Base-by-base conservation (phyloP, 2,888 invertebrate species). In the Nomada lathburiana region DNA sequence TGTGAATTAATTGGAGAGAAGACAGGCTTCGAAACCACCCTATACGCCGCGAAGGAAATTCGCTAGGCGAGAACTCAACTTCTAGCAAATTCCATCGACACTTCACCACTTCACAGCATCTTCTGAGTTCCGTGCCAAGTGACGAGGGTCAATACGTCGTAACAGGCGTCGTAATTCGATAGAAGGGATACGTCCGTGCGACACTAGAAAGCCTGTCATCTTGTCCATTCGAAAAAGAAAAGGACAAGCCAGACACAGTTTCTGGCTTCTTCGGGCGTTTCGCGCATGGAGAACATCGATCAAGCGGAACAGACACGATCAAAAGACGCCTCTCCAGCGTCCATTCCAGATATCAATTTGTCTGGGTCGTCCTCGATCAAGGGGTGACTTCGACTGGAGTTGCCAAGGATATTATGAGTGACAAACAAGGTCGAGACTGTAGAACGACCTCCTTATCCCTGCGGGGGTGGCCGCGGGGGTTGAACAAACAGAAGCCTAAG, bases 381-480 rank as follows among this genome's bases (percentile, higher is more conserved):
- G 44, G 57, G 47, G 75, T 68, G 72, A 57, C 10, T 23, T 20
- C 42, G 16, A 5, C 23, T 18, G 23, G 50, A 78, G 60, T 72
- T 87, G 55, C 57, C 74, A 9, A 42, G 64, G 76, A 79, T 80
- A 87, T 87, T 87, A 85, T 85, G 72, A 84, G 52, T 73, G 86
- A 70, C 83, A 80, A 87, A 87, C 78, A 87, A 70, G 78, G 55
- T 63, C 71, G 57, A 44, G 16, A 64, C 16, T 57, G 80, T 29
- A 69, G 63, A 68, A 57, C 42, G 60, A 52, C 47, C 57, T 68
- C 64, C 67, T 70, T 70, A 68, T 64, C 36, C 60, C 42, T 26
- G 70, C 57, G 68, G 42, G 69, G 63, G 47, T 52, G 65, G 63
- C 63, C 64, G 50, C 47, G 74, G 67, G 63, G 64, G 67, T 36